Base-by-base conservation (phyloP, 2,797 vertebrate genomes). In the Myotis findleyi region DNA sequence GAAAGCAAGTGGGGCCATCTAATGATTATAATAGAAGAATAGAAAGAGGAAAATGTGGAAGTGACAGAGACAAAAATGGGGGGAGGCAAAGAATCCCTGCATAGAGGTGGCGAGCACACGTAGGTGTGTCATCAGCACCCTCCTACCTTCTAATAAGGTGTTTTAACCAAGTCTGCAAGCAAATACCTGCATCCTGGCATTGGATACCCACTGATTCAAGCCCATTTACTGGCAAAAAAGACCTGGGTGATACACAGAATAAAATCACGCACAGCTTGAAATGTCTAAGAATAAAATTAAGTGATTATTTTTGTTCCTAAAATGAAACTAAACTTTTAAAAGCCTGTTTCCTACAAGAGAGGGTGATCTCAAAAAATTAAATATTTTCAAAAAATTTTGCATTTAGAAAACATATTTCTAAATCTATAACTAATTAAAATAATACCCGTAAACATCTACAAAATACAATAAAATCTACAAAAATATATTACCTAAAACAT, bases 251-350 rank as follows among this genome's bases (percentile, higher is more conserved):
- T 84, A 92, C 10, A 30, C 8, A 64, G 72, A 73, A 77, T 73
- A 76, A 69, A 87, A 30, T 69, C 86, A 87, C n/a, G 9, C 12
- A 13, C 84, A 59, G 33, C 33, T 93, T 69, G 1, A 89, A 77
- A 51, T 80, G 77, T 23, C 62, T 75, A 62, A 44, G 68, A 81
- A 83, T 73, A 75, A 91, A 93, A 92, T 66, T 27, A 81, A 94
- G 17, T 41, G 30, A 87, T 79, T 41, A 83, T 66, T 59, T 95
- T 91, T 93, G 18, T 72, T 81, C 18, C 71, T 68, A 68, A 95
- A 80, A 86, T 66, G 36, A 44, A 87, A 44, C 47, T 80, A 75
- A 47, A 59, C 81, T 84, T 66, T 93, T 18, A 66, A 91, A 94
- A 59, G 2, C 38, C 27, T 33, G 36, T 95, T 93, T 95, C 11